These are phyloP conservation scores for Peromyscus maniculatus DNA, from an alignment of 2,113 vertebrate genomes.

Conservation along the genomic window DNA sequence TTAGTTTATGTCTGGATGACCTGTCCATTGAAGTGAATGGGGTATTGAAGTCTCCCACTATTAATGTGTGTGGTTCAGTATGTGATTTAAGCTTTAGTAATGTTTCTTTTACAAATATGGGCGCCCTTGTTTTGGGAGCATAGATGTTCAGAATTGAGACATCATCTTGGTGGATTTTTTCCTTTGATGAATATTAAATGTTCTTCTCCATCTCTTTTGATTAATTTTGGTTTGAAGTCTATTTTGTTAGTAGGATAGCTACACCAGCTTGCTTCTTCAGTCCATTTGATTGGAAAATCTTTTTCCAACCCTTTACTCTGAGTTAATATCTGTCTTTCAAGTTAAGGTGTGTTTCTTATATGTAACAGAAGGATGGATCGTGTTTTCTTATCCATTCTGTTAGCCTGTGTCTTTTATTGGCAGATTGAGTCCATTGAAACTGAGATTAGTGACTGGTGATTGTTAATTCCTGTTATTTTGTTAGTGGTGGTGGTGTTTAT, in stretches of 20 bases:
- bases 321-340: too few species aligned
- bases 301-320: too few species aligned
- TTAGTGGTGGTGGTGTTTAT: too few species aligned
- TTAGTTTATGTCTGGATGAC: neutral
- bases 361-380: too few species aligned
- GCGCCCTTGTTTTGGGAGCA: neutral
- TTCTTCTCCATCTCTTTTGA: neutral
- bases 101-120: neutral
- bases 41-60: neutral
- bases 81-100: neutral
- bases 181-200: neutral
- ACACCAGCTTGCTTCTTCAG: neutral
- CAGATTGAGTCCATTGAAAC: too few species aligned
- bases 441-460: too few species aligned
- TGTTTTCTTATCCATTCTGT: too few species aligned
- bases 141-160: neutral
- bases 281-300: too few species aligned
- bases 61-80: neutral
- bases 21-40: neutral
- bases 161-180: neutral
- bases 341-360: too few species aligned
- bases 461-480: too few species aligned
- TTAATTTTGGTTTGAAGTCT: neutral
- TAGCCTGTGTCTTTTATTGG: too few species aligned
- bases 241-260: neutral